These are phyloP conservation scores for Cynocephalus volans DNA, from an alignment of 2,113 vertebrate species.

Conservation along the genomic window DNA sequence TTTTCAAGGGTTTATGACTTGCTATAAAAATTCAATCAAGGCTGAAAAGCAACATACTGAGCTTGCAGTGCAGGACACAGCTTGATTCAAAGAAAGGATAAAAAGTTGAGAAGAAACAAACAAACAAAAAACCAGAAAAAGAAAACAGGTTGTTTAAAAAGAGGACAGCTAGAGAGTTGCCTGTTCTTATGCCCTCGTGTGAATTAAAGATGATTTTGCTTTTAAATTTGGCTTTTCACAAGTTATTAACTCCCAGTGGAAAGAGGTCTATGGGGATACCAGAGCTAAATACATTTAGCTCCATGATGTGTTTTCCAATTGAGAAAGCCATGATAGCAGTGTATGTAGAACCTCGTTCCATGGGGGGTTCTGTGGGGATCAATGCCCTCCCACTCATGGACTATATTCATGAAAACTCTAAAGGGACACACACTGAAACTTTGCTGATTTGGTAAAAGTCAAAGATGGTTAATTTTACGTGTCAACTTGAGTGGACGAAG, in stretches of 20 bases:
- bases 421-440: neutral
- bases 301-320: slow-evolving; percentile 26
- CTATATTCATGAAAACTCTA: neutral
- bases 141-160: slow-evolving; percentile 72
- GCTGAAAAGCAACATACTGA: slow-evolving; percentile 80
- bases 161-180: slow-evolving; percentile 57
- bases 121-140: slow-evolving; percentile 71
- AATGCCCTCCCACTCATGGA: neutral
- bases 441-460: slow-evolving; percentile 6
- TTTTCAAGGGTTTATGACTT: slow-evolving; percentile 88
- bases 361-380: neutral
- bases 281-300: slow-evolving; percentile 77
- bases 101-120: slow-evolving; percentile 79
- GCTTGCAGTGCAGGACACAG: slow-evolving; percentile 70
- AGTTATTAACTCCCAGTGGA: slow-evolving; percentile 76
- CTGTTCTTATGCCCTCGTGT: slow-evolving; percentile 66
- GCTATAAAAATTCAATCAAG: slow-evolving; percentile 87
- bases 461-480: neutral
- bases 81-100: slow-evolving; percentile 83
- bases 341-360: neutral
- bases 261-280: slow-evolving; percentile 35
- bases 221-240: slow-evolving; percentile 80
- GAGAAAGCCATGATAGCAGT: neutral
- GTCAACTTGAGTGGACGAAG: neutral
- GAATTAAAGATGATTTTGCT: slow-evolving; percentile 83